phyloP scores from a whole-genome alignment of 2,113 vertebrate species.

The Lasiurus borealis region DNA sequence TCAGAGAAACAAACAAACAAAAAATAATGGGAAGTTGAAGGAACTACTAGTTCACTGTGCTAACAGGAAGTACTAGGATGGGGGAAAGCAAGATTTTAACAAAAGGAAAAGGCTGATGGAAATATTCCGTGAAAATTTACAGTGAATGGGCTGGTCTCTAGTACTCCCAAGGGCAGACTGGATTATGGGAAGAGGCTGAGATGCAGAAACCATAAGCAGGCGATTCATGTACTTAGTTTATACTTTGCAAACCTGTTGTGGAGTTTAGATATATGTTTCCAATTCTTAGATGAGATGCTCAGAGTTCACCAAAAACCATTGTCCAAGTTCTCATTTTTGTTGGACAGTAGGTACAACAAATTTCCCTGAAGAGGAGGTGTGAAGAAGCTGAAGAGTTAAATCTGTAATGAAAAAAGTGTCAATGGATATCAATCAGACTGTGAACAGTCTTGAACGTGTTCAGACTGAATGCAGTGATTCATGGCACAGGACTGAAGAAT shows the following conservation, averaged over 20 bases:
- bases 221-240: neutral
- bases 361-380: neutral
- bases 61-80: accelerated
- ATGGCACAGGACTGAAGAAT: neutral
- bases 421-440: neutral
- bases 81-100: neutral
- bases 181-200: neutral
- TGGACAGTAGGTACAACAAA: accelerated
- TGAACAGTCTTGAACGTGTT: neutral
- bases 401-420: neutral
- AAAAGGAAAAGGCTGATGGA: neutral
- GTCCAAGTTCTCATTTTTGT: neutral
- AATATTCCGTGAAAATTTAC: neutral
- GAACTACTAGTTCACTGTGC: too few relatives aligned
- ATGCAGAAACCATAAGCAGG: neutral
- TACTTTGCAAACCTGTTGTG: neutral
- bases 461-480: neutral
- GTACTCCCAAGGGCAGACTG: neutral
- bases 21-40: neutral
- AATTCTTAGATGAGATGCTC: neutral
- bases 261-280: neutral
- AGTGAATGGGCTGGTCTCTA: neutral
- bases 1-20: neutral
- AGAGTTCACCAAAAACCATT: neutral
- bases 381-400: neutral